phyloP scores from a whole-genome alignment of 2,888 invertebrate genomes.

The Oxycera nigricornis region DNA sequence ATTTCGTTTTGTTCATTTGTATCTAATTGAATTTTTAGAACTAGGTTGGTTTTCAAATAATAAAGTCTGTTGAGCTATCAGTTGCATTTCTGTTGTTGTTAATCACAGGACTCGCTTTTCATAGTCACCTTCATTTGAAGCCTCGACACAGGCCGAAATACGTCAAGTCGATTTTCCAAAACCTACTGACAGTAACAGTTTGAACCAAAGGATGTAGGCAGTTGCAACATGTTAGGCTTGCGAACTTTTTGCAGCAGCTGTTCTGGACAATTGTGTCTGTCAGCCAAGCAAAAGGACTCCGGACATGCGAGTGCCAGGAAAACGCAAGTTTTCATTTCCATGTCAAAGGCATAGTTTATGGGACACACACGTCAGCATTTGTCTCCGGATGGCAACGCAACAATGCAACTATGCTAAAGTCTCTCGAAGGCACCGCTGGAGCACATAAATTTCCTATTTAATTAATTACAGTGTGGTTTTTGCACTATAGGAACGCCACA shows the following conservation, averaged over 20 bases:
- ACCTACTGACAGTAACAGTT: slow-evolving; percentile 3
- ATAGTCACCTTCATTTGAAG: no score
- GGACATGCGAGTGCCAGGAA: neutral
- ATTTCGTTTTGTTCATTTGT: no score
- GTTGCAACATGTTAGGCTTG: slow-evolving; percentile 2
- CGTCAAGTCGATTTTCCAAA: slow-evolving; percentile 1
- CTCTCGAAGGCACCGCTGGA: slow-evolving; percentile 3
- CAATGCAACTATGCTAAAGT: slow-evolving; percentile 12
- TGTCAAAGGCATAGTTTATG: slow-evolving; percentile 30
- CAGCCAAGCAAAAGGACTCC: neutral
- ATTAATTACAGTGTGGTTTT: slow-evolving; percentile 42
- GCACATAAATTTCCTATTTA: slow-evolving; percentile 41
- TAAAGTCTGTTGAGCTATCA: no score
- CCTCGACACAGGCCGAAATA: slow-evolving; percentile 24
- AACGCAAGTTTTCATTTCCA: slow-evolving; percentile 9
- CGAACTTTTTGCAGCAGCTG: slow-evolving; percentile 24
- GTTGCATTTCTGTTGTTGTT: no score
- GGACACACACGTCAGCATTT: slow-evolving; percentile 19
- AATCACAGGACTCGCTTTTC: no score
- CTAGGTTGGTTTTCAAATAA: no score
- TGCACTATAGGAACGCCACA: slow-evolving; percentile 12
- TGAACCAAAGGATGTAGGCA: neutral
- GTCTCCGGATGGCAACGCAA: slow-evolving; percentile 3
- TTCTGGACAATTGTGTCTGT: slow-evolving; percentile 20
- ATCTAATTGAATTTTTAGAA: no score